Evolutionary conservation across 2,113 vertebrate species (phyloP).

Genomic region (Scolopax mira): DNA sequence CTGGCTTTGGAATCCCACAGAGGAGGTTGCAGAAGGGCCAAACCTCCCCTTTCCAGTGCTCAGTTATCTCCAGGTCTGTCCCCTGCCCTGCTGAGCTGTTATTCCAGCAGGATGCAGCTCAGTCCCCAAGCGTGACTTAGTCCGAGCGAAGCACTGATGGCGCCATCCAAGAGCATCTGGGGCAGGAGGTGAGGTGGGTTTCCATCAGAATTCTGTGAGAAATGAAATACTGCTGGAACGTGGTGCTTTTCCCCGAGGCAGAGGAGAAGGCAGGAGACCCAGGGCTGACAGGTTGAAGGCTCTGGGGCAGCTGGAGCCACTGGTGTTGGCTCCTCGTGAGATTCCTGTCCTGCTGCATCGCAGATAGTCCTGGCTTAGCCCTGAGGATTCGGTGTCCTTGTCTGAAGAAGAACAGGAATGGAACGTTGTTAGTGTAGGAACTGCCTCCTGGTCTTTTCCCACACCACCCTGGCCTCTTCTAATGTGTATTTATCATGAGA

Average conservation of each 20-base stretch:
- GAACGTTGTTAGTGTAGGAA: not conserved
- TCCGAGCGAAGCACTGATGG: accelerated
- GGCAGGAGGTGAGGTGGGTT: not conserved
- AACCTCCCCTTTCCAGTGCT: not conserved
- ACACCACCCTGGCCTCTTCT: not conserved
- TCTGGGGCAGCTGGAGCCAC: not conserved
- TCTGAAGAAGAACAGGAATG: not conserved
- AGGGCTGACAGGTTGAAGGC: not conserved
- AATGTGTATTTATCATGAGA: not conserved
- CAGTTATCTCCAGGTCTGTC: accelerated
- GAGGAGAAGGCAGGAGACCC: not conserved
- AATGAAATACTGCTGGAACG: not conserved
- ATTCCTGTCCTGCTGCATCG: not conserved
- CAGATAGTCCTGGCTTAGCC: not conserved
- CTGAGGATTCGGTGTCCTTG: accelerated
- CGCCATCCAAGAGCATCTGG: accelerated
- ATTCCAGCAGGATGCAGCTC: not conserved
- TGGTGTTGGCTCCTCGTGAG: not conserved
- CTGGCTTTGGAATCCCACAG: not conserved
- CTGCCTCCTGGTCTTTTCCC: not conserved
- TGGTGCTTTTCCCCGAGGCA: not conserved
- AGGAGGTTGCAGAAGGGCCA: not conserved
- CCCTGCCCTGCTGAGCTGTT: not conserved
- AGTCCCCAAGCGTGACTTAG: accelerated
- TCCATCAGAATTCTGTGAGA: accelerated